These are phyloP conservation scores for Atractosteus spatula DNA, from an alignment of 2,113 vertebrate species.

Conservation along the genomic window DNA sequence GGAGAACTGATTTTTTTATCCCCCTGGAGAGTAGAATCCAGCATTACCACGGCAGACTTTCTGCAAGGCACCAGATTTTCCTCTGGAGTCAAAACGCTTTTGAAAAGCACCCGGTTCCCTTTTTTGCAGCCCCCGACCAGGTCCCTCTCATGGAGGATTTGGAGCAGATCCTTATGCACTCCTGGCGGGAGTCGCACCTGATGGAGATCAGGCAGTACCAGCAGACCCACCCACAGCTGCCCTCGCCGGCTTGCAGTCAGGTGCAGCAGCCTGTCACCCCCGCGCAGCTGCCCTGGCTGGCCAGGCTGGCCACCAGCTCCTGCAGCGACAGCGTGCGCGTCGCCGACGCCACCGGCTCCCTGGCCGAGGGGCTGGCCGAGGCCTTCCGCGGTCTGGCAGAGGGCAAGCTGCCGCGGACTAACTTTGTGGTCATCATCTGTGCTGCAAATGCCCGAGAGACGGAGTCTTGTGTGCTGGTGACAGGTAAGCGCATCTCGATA, in stretches of 20 bases:
- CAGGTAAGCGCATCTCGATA: constrained; percentile 62
- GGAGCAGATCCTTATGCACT: constrained; percentile 95
- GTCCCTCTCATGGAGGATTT: constrained; percentile 91
- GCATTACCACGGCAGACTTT: no score
- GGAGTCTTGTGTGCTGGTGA: constrained; percentile 91
- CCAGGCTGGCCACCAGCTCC: constrained; percentile 88
- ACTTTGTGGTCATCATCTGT: constrained; percentile 91
- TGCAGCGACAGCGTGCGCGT: constrained; percentile 84
- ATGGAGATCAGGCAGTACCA: constrained; percentile 89
- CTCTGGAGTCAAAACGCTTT: no score
- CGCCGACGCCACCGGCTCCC: constrained; percentile 78
- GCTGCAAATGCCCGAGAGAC: constrained; percentile 73
- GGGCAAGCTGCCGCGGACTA: constrained; percentile 80
- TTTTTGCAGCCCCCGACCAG: constrained; percentile 78
- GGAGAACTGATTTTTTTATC: no score
- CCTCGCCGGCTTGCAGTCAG: constrained; percentile 57
- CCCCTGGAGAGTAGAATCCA: no score
- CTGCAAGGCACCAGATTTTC: no score
- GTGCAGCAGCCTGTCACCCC: constrained; percentile 71
- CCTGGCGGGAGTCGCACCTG: constrained; percentile 89
- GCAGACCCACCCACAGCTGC: constrained; percentile 65
- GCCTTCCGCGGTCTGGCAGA: constrained; percentile 83
- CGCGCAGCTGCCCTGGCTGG: constrained; percentile 91
- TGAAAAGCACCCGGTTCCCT: neutral
- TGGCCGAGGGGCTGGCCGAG: constrained; percentile 86